phyloP scores from a whole-genome alignment of 2,113 vertebrate species.

The Axis porcinus region DNA sequence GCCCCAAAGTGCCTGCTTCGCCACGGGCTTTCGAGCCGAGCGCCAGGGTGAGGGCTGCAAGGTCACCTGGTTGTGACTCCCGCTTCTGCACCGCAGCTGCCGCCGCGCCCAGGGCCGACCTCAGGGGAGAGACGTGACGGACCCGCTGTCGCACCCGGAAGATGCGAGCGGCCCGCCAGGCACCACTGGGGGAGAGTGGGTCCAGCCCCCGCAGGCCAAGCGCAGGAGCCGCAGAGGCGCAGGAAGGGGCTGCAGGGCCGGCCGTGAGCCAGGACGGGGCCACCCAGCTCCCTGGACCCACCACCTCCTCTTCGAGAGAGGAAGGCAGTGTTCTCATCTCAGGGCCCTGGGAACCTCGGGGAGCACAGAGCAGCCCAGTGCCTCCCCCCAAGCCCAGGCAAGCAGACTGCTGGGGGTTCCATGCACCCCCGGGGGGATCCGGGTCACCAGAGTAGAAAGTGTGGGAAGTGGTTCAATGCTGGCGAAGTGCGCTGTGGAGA shows the following conservation, averaged over 20 bases:
- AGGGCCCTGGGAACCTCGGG: neutral
- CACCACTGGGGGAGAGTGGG: neutral
- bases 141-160: fast-evolving
- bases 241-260: neutral
- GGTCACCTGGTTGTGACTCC: neutral
- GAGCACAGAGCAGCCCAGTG: fast-evolving
- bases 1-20: neutral
- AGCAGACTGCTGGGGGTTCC: too few relatives aligned
- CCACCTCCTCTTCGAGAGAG: neutral
- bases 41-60: neutral
- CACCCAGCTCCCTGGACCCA: neutral
- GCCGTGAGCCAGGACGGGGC: neutral
- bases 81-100: fast-evolving
- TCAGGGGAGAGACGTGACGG: fast-evolving
- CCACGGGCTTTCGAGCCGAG: neutral
- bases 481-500: neutral
- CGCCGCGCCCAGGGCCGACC: fast-evolving
- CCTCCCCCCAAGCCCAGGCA: neutral
- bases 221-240: too few relatives aligned
- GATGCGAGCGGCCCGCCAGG: neutral
- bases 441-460: neutral
- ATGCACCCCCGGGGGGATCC: fast-evolving
- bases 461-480: neutral
- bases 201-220: neutral
- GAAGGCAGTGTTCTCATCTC: neutral